Percentiles rank a stretch among this genome's conserved stretches.
phyloP scores from a whole-genome alignment of 2,888 invertebrate genomes.

The Ornithoptera priamus region DNA sequence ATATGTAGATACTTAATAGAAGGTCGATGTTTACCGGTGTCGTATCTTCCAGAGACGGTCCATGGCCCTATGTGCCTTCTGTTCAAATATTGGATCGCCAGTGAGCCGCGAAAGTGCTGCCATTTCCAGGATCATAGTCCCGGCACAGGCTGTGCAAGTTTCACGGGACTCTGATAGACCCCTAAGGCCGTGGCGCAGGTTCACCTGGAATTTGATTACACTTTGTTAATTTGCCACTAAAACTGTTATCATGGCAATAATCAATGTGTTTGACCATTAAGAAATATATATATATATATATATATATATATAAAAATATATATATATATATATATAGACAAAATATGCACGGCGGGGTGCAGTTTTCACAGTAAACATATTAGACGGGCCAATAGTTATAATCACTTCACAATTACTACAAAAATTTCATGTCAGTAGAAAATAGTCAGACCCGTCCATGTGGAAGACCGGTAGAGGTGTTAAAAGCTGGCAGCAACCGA shows the following conservation, averaged over 20 bases:
- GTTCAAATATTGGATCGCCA: conserved; percentile 94
- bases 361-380: too few species aligned
- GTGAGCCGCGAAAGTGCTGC: conserved; percentile 96
- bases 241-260: too few species aligned
- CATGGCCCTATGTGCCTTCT: conserved; percentile 97
- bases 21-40: conserved; percentile 76
- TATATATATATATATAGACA: too few species aligned
- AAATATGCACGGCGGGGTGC: too few species aligned
- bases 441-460: conserved; percentile 88
- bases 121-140: conserved; percentile 98
- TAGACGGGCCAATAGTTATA: too few species aligned
- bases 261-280: too few species aligned
- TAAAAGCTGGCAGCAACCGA: conserved; percentile 97
- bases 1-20: too few species aligned
- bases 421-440: too few species aligned
- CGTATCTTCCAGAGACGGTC: conserved; percentile 97
- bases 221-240: too few species aligned
- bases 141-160: conserved; percentile 99
- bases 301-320: too few species aligned
- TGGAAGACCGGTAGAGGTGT: conserved; percentile 98
- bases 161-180: conserved; percentile 88
- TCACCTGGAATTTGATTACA: conserved; percentile 77
- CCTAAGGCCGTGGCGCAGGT: conserved; percentile 90
- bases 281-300: too few species aligned
- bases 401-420: too few species aligned